phyloP scores from a whole-genome alignment of 2,797 vertebrate species.

The Gymnoscopelus braueri region DNA sequence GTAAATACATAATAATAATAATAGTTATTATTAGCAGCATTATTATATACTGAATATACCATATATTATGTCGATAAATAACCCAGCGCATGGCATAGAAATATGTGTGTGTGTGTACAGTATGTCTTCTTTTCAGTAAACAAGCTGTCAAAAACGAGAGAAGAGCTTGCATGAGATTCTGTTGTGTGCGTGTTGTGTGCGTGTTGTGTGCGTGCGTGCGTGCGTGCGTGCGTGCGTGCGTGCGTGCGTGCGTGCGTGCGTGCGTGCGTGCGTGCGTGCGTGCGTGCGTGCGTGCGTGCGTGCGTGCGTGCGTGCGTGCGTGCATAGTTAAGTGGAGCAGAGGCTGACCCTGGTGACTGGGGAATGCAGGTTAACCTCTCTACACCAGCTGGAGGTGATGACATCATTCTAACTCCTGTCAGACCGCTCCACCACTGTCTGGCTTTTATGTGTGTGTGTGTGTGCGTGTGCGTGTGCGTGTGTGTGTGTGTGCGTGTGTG shows the following conservation, averaged over 20 bases:
- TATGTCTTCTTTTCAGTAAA: no score
- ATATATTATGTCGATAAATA: no score
- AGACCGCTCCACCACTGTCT: conserved; percentile 40
- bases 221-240: neutral
- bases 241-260: no score
- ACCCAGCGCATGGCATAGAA: no score
- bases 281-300: neutral
- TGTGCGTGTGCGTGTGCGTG: neutral
- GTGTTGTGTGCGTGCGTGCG: neutral
- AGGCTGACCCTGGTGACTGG: conserved; percentile 46
- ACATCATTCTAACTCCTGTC: conserved; percentile 57
- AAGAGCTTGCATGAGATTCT: no score
- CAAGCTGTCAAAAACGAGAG: no score
- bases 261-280: neutral
- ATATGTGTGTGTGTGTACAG: no score
- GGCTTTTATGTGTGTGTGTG: neutral
- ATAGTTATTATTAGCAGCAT: neutral
- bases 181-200: neutral
- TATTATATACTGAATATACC: no score
- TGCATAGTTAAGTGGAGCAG: conserved; percentile 18
- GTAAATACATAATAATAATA: no score
- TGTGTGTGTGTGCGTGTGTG: conserved; percentile 1
- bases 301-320: neutral
- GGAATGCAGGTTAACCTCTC: conserved; percentile 68
- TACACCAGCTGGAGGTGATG: conserved; percentile 63